A percentile compares a stretch with the other conserved stretches of the same genome.
Conservation (phyloP, 2,113 vertebrate genomes). For the Phodopus roborovskii region DNA sequence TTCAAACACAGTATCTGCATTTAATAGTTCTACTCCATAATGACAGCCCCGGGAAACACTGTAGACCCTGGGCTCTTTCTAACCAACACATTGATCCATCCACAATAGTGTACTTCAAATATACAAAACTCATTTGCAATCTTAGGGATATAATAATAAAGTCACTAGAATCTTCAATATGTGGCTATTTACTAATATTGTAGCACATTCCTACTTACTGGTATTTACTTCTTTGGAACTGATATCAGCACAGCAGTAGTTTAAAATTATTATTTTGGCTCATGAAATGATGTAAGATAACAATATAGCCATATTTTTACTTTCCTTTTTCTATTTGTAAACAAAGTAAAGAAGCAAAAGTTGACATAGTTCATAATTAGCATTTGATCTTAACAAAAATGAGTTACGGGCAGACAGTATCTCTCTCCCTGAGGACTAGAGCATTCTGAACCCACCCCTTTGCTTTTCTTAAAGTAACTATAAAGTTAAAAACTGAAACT, state of each 20-base stretch:
- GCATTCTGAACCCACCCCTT: not conserved
- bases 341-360: slow-evolving; percentile 30
- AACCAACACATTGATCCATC: not conserved
- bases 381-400: slow-evolving; percentile 15
- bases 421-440: not conserved
- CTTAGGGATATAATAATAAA: not conserved
- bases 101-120: not conserved
- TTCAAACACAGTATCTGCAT: not conserved
- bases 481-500: slow-evolving; percentile 23
- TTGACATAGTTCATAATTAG: not conserved
- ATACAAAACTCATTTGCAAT: not conserved
- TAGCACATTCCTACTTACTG: not conserved
- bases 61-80: not conserved
- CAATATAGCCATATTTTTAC: not conserved
- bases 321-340: not conserved
- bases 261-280: slow-evolving; percentile 37
- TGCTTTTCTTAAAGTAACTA: slow-evolving; percentile 51
- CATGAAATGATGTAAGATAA: not conserved
- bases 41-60: not conserved
- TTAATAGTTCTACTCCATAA: not conserved
- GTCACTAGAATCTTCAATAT: not conserved
- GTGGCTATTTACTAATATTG: not conserved
- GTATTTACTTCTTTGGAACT: slow-evolving; percentile 5
- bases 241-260: not conserved
- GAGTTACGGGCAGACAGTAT: not conserved